A percentile compares a stretch with the other conserved stretches of the same genome.
Conservation (phyloP, 1,140 invertebrate species). For the Microvelia longipes region DNA sequence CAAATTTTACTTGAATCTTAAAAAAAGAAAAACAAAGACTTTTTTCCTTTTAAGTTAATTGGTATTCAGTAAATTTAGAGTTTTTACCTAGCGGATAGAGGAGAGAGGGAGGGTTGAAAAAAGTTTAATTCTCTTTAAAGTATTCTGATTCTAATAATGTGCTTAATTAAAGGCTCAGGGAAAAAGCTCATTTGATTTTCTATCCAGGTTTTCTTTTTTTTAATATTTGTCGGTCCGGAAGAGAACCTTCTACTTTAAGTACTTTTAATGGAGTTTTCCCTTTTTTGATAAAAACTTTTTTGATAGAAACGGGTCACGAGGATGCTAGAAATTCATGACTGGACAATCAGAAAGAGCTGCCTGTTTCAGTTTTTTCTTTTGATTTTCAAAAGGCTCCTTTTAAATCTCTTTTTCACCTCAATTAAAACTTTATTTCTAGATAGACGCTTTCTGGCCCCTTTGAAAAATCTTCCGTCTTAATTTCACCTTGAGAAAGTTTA, state of each 20-base stretch:
- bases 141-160: not conserved
- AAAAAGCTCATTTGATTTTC: not conserved
- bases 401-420: not conserved
- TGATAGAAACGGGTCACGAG: no score
- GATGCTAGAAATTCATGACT: not conserved
- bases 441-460: not conserved
- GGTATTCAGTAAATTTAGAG: not conserved
- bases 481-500: not conserved
- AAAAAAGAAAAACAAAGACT: not conserved
- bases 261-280: not conserved
- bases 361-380: not conserved
- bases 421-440: not conserved
- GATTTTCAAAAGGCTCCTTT: no score
- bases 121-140: not conserved
- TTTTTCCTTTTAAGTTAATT: not conserved
- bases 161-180: not conserved
- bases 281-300: not conserved
- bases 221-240: not conserved
- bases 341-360: not conserved
- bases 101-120: not conserved
- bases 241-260: not conserved
- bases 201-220: not conserved
- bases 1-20: not conserved
- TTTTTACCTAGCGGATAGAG: not conserved
- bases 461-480: not conserved